These are phyloP conservation scores for Erethizon dorsatum DNA, from an alignment of 2,797 vertebrate genomes.

Conservation along the genomic window DNA sequence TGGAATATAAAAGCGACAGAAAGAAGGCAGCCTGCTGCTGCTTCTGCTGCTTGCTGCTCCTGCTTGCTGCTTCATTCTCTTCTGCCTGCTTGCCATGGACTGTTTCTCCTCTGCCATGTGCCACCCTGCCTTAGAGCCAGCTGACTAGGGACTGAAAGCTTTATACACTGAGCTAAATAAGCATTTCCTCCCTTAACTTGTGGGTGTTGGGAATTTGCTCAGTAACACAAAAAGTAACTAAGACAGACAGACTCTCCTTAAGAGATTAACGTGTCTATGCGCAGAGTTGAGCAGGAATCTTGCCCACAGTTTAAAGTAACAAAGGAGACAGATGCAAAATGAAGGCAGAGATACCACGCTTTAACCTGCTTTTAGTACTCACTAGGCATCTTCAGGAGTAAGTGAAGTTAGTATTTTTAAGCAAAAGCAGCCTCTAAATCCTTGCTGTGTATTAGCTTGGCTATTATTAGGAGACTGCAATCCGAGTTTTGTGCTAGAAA, in stretches of 20 bases:
- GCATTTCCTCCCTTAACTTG: neutral
- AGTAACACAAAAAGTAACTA: neutral
- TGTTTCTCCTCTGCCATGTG: neutral
- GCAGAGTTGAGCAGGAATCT: neutral
- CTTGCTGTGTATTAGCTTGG: neutral
- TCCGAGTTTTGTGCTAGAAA: slow-evolving; percentile 5
- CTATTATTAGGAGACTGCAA: neutral
- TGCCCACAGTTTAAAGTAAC: neutral
- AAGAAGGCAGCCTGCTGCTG: neutral
- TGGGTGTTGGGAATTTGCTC: neutral
- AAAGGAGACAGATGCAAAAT: neutral
- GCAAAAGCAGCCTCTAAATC: neutral
- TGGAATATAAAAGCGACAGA: too few species aligned
- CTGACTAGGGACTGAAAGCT: neutral
- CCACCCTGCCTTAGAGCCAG: neutral
- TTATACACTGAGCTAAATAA: neutral
- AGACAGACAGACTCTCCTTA: neutral
- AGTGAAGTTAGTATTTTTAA: neutral
- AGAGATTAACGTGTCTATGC: neutral
- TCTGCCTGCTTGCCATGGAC: neutral
- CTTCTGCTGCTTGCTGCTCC: neutral
- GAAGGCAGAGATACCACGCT: neutral
- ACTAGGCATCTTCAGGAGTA: neutral
- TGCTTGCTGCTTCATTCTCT: neutral
- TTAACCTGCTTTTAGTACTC: neutral